Evolutionary conservation across 1,140 invertebrate genomes (phyloP), one percentile per base, ranked within the genome.

Genomic region (Scaptomyza graminum): DNA sequence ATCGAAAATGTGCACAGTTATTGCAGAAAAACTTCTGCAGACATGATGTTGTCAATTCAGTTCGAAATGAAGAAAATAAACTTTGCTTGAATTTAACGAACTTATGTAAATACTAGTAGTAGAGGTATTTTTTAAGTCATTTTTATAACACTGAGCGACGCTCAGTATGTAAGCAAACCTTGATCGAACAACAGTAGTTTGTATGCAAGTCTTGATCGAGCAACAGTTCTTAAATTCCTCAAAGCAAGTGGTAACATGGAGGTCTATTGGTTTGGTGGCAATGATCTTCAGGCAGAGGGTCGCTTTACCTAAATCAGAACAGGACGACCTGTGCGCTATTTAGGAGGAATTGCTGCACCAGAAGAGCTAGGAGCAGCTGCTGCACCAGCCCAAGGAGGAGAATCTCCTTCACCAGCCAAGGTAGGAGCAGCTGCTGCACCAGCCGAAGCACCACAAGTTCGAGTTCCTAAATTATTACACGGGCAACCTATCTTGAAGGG

Each of bases 231-330:
- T 0, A 13, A 62, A 1, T 71, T 49, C n/a, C 9, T 88, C 6
- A 8, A 28, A 5, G 3, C 16, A 0, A 50, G 50, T 1, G 57
- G 65, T 13, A 80, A 68, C 22, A 50, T 64, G 47, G 78, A 87
- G 5, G 82, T 87, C 47, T 81, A 28, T 28, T 87, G 82, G 82
- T 76, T 85, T 15, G 82, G 82, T 9, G 82, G 70, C 16, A 87
- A 87, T 16, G 82, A 87, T 31, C 52, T 87, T 9, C 71, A 87
- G 22, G 3, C 62, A 8, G 82, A 87, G 67, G 71, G 74, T 6
- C 64, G 55, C 1, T 87, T 87, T 52, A 78, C 55, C 16, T 81
- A 81, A 34, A 87, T 87, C 9, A 79, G 74, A 47, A 78, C 5
- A n/a, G 82, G 82, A 1, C 51, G 49, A 0, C n/a, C 60, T 0